phyloP scores from a whole-genome alignment of 2,113 vertebrate species.

The Ciconia maguari region DNA sequence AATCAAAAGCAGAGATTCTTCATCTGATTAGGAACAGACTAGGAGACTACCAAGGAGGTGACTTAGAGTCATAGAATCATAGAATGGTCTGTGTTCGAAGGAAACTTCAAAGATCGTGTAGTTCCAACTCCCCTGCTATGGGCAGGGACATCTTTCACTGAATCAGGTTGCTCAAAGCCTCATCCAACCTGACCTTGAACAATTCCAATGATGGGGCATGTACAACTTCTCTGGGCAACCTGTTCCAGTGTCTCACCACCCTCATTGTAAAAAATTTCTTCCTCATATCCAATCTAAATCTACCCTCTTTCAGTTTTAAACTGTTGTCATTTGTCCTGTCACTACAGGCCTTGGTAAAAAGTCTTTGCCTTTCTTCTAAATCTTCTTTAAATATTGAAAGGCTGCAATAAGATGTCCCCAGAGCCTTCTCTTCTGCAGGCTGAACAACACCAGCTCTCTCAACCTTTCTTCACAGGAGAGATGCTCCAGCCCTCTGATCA shows the following conservation, averaged over 20 bases:
- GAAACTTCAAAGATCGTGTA: background rate
- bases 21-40: background rate
- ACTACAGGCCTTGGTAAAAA: background rate
- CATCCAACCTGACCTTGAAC: background rate
- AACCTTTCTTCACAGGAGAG: background rate
- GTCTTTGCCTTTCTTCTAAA: background rate
- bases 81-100: background rate
- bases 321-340: background rate
- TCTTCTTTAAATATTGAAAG: background rate
- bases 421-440: background rate
- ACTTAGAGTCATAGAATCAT: background rate
- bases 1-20: background rate
- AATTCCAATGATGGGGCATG: background rate
- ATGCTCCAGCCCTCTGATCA: background rate
- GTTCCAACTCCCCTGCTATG: background rate
- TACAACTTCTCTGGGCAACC: background rate
- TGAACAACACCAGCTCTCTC: background rate
- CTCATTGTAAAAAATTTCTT: background rate
- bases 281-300: background rate
- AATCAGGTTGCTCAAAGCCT: background rate
- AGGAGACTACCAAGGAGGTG: background rate
- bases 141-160: background rate
- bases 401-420: fast-evolving
- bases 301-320: background rate
- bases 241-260: background rate